phyloP scores from a whole-genome alignment of 2,888 invertebrate genomes.

The Ypsolopha sequella region DNA sequence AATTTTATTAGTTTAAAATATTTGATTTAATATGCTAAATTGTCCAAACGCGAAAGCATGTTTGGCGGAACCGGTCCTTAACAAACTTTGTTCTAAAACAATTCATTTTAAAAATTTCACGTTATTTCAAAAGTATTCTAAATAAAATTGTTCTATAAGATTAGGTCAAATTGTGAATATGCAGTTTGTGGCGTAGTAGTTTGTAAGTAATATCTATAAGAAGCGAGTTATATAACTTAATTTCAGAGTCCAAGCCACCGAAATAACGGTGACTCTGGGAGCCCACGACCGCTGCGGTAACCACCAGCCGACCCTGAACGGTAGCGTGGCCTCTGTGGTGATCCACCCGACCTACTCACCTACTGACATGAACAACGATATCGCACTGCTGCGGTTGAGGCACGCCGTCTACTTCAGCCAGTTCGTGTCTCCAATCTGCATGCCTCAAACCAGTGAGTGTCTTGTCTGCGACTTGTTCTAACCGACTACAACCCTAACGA shows the following conservation, averaged over 20 bases:
- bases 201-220: neutral
- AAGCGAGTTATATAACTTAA: neutral
- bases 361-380: conserved; percentile 64
- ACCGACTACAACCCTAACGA: too few relatives aligned
- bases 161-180: too few relatives aligned
- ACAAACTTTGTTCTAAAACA: too few relatives aligned
- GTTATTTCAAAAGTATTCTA: too few relatives aligned
- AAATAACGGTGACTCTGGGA: conserved; percentile 66
- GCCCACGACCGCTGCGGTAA: conserved; percentile 62
- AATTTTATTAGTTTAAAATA: too few relatives aligned
- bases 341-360: conserved; percentile 67
- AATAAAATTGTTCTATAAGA: too few relatives aligned
- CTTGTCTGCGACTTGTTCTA: neutral
- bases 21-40: too few relatives aligned
- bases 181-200: too few relatives aligned
- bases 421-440: conserved; percentile 68
- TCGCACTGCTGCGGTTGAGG: conserved; percentile 68
- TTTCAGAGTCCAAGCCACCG: conserved; percentile 37
- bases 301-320: conserved; percentile 36
- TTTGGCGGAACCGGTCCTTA: too few relatives aligned
- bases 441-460: conserved; percentile 39
- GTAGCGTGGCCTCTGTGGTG: conserved; percentile 60
- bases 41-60: too few relatives aligned
- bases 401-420: conserved; percentile 59
- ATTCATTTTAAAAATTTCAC: too few relatives aligned